Evolutionary conservation across 2,888 invertebrate species (phyloP).

Genomic region (Melipona bicolor): DNA sequence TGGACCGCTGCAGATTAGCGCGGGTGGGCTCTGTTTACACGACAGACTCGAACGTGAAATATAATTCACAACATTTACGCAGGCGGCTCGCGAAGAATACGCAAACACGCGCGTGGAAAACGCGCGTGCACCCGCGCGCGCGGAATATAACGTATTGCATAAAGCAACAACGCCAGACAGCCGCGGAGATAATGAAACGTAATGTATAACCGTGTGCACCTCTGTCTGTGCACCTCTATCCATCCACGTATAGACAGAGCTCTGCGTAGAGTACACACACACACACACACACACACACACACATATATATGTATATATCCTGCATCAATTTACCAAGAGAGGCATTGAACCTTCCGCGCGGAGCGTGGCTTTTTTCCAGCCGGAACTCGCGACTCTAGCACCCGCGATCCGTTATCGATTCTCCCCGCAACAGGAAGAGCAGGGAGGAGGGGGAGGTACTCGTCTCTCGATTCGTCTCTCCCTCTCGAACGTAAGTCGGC

Average conservation of each 20-base stretch:
- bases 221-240: neutral
- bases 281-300: too few species aligned
- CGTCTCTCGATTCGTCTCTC: neutral
- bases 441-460: neutral
- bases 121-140: constrained; percentile 2
- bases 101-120: constrained; percentile 31
- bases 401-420: constrained; percentile 15
- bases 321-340: constrained; percentile 27
- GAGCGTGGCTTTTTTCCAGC: neutral
- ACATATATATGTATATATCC: neutral
- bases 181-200: constrained; percentile 39
- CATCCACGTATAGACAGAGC: constrained; percentile 4
- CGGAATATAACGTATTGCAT: constrained; percentile 30
- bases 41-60: constrained; percentile 33
- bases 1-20: constrained; percentile 33
- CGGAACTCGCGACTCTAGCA: neutral
- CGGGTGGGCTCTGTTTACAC: constrained; percentile 26
- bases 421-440: neutral
- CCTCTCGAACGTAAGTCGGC: neutral
- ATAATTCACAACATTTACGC: constrained; percentile 47
- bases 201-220: constrained; percentile 11
- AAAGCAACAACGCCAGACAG: constrained; percentile 16
- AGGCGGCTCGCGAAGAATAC: constrained; percentile 36
- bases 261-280: neutral
- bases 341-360: constrained; percentile 16